Conservation (phyloP, 2,888 invertebrate genomes). For the Encarsia formosa region DNA sequence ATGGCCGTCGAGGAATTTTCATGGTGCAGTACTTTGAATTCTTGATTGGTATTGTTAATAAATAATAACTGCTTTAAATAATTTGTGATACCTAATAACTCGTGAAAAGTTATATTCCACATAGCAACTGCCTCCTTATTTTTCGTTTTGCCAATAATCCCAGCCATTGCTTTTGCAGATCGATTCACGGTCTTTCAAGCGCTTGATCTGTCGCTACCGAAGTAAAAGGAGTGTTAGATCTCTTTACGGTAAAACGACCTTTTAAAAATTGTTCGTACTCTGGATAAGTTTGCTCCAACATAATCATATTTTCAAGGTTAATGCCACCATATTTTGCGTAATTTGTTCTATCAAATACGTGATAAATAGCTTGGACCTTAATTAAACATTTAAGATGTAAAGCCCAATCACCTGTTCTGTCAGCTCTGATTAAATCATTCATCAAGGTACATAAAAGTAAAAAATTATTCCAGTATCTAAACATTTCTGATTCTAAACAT, state of each 20-base stretch:
- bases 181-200: constrained; percentile 5
- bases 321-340: not conserved
- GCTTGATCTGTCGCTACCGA: constrained; percentile 11
- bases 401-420: constrained; percentile 6
- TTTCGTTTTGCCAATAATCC: constrained; percentile 10
- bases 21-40: not conserved
- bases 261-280: constrained; percentile 2
- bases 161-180: not conserved
- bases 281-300: not conserved
- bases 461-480: constrained; percentile 11
- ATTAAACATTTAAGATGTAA: constrained; percentile 2
- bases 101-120: constrained; percentile 4
- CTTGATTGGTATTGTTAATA: not conserved
- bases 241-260: constrained; percentile 7
- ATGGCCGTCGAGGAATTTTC: not conserved
- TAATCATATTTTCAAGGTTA: not conserved
- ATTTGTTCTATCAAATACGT: not conserved
- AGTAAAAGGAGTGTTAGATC: constrained; percentile 5
- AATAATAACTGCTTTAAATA: not conserved
- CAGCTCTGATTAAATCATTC: constrained; percentile 5
- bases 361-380: not conserved
- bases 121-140: not conserved
- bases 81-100: not conserved
- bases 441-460: constrained; percentile 4
- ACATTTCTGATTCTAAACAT: constrained; percentile 7